A percentile compares a stretch with the other conserved stretches of the same genome.
Evolutionary conservation across 1,140 invertebrate genomes (phyloP).

Genomic region (Sycophaga agraensis): DNA sequence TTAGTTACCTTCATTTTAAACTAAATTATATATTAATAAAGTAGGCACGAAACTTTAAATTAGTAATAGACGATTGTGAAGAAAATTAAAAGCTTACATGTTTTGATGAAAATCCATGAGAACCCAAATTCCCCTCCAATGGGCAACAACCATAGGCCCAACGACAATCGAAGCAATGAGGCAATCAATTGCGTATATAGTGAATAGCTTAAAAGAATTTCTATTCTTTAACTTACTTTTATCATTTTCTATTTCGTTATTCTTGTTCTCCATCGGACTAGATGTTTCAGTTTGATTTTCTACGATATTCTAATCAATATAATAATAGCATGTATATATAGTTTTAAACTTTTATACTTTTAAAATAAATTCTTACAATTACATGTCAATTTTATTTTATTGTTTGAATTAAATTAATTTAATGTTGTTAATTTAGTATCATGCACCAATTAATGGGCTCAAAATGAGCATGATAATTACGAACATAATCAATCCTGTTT

Average conservation of each 20-base stretch:
- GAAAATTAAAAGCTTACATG: constrained; percentile 28
- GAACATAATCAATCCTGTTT: no score
- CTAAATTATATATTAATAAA: no score
- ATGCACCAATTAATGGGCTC: no score
- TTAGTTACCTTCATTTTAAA: no score
- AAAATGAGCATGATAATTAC: no score
- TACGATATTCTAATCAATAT: neutral
- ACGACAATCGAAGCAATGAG: constrained; percentile 50
- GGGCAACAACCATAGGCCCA: constrained; percentile 63
- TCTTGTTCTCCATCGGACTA: constrained; percentile 1
- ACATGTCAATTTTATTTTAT: no score
- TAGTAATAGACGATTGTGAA: no score
- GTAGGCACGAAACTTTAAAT: no score
- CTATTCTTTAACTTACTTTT: constrained; percentile 30
- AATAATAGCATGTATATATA: neutral
- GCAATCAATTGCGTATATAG: constrained; percentile 27
- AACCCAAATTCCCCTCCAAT: constrained; percentile 69
- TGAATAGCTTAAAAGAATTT: constrained; percentile 12
- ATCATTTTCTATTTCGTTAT: neutral
- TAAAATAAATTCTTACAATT: no score
- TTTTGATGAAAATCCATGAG: constrained; percentile 62
- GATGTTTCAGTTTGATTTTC: neutral
- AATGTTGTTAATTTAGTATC: no score
- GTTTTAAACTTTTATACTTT: no score
- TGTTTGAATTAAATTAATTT: no score